Evolutionary conservation across 2,888 invertebrate species (phyloP), one percentile per base, ranked within the genome.

Genomic region (Sminthurinus aureus): DNA sequence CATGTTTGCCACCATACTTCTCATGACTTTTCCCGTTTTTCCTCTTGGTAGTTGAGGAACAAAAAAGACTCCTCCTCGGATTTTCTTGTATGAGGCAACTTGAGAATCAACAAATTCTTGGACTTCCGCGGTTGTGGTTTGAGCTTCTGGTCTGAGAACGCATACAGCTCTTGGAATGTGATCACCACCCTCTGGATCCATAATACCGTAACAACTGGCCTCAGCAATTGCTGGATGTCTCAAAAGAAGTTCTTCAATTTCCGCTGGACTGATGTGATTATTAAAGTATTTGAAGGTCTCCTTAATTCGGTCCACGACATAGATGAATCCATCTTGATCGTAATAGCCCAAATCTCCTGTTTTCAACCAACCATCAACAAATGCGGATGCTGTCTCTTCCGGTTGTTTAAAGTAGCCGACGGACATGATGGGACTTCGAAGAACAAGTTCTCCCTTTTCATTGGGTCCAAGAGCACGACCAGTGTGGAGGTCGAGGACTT

Each of bases 131-230:
- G 85, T 26, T 15, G 84, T 82, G n/a, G 20, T 83, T 26, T 69
- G 18, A 0, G 26, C 79, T 52, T 83, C 85, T 0, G 71, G 82
- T 75, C 86, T 86, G 15, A 88, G 78, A 12, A 88, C 87, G 51
- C 85, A 84, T 2, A 88, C 84, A 26, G 88, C 88, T 85, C 86
- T 84, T 2, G 88, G 88, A 50, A 88, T 87, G 20, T 85, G 86
- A 83, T 88, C 88, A 24, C 88, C 88, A 26, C 87, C 88, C 38
- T 87, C 86, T n/a, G 87, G 86, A 66, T 88, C 88, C 38, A 52
- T 13, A 4, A 88, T 85, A 50, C 88, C 88, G 76, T 87, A 88
- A 20, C 87, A 87, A 74, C 85, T 86, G 0, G 85, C 88, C 83
- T 88, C 88, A 12, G 81, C 80, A 20, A 88, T 86, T 0, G 85